phyloP scores from a whole-genome alignment of 2,888 invertebrate genomes.

The Linnaemya tessellans region DNA sequence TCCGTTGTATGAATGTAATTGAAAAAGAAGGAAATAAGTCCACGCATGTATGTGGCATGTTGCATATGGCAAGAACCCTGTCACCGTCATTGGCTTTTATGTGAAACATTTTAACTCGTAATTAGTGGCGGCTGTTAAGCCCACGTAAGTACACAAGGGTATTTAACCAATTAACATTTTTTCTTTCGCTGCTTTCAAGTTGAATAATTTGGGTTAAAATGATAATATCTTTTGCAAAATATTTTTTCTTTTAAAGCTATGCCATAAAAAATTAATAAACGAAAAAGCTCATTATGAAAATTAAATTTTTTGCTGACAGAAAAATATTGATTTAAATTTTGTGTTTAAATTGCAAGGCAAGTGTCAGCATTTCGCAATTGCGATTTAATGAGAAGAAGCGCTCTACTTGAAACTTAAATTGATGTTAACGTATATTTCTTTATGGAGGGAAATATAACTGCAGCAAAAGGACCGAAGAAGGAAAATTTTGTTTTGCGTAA shows the following conservation, averaged over 20 bases:
- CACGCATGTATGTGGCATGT: constrained; percentile 1
- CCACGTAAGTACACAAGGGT: constrained; percentile 38
- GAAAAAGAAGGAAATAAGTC: not conserved
- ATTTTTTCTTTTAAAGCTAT: constrained; percentile 3
- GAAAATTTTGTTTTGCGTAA: too few species aligned
- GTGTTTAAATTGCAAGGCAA: constrained; percentile 24
- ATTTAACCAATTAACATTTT: constrained; percentile 61
- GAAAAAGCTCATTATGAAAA: constrained; percentile 55
- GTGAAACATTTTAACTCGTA: constrained; percentile 45
- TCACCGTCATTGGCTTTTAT: constrained; percentile 16
- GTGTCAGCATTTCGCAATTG: constrained; percentile 31
- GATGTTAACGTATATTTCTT: too few species aligned
- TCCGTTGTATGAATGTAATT: constrained; percentile 1
- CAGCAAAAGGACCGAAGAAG: too few species aligned
- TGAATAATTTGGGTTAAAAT: constrained; percentile 53
- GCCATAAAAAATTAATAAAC: constrained; percentile 53
- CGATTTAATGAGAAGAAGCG: not conserved
- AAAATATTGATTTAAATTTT: constrained; percentile 45
- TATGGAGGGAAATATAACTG: too few species aligned
- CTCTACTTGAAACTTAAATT: not conserved
- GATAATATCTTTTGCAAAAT: constrained; percentile 1
- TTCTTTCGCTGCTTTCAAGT: constrained; percentile 35
- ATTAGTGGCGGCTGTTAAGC: constrained; percentile 56
- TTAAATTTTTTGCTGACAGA: constrained; percentile 59
- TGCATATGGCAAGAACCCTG: constrained; percentile 32